phyloP scores from a whole-genome alignment of 2,888 invertebrate genomes.

The Lymantria monacha region DNA sequence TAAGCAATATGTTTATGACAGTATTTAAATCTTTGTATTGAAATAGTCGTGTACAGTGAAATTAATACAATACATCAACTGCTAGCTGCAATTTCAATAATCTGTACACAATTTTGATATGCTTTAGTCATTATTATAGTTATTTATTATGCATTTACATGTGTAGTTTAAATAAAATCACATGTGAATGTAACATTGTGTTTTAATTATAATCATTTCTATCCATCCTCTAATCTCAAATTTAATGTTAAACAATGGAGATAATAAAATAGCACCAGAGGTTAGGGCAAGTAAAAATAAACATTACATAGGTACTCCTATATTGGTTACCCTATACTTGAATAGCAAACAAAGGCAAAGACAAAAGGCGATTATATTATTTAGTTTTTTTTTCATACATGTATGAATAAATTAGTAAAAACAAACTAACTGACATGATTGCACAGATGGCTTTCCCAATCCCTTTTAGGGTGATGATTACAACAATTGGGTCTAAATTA shows the following conservation, averaged over 20 bases:
- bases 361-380: too few relatives aligned
- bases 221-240: background rate
- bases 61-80: background rate
- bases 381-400: too few relatives aligned
- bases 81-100: slow-evolving; percentile 14
- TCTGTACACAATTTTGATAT: slow-evolving; percentile 32
- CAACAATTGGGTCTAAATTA: too few relatives aligned
- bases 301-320: background rate
- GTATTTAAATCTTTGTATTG: background rate
- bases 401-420: too few relatives aligned
- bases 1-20: background rate
- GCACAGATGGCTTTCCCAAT: too few relatives aligned
- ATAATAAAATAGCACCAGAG: background rate
- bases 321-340: background rate
- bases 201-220: slow-evolving; percentile 19
- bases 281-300: background rate
- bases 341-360: too few relatives aligned
- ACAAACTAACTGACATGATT: too few relatives aligned
- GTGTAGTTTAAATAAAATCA: slow-evolving; percentile 34
- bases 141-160: slow-evolving; percentile 37
- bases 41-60: slow-evolving; percentile 24
- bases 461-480: too few relatives aligned
- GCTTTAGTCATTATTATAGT: slow-evolving; percentile 43
- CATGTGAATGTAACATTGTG: slow-evolving; percentile 24
- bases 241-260: background rate